Evolutionary conservation across 2,888 invertebrate genomes (phyloP).

Genomic region (Patella caerulea): DNA sequence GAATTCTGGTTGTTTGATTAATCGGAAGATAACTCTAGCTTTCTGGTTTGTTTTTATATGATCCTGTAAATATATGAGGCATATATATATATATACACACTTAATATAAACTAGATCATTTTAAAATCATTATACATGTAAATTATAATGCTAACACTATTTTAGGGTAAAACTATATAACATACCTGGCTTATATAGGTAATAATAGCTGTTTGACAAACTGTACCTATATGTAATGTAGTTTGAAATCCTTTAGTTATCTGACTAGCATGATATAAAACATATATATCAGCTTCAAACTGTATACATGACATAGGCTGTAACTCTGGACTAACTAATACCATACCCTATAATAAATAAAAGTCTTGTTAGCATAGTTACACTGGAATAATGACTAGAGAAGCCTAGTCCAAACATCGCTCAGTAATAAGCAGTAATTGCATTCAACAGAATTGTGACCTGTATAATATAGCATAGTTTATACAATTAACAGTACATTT

Average conservation of each 20-base stretch:
- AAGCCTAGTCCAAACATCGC: no score
- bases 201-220: conserved; percentile 94
- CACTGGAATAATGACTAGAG: no score
- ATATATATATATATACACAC: no score
- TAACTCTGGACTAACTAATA: conserved; percentile 63
- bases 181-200: conserved; percentile 74
- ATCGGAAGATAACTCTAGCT: conserved; percentile 89
- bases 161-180: no score
- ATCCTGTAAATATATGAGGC: conserved; percentile 44
- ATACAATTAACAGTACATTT: no score
- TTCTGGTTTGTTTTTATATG: conserved; percentile 83
- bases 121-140: no score
- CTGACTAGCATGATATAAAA: conserved; percentile 85
- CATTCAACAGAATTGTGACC: no score
- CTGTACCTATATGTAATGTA: conserved; percentile 95
- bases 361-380: background rate
- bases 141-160: no score
- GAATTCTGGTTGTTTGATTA: conserved; percentile 91
- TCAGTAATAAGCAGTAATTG: no score
- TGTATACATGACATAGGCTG: conserved; percentile 60
- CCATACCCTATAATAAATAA: conserved; percentile 67
- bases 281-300: conserved; percentile 87
- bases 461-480: no score
- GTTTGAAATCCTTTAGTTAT: conserved; percentile 76
- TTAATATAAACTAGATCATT: no score